These are phyloP conservation scores for Brachylomia viminalis DNA, from an alignment of 2,888 invertebrate genomes.

Conservation along the genomic window DNA sequence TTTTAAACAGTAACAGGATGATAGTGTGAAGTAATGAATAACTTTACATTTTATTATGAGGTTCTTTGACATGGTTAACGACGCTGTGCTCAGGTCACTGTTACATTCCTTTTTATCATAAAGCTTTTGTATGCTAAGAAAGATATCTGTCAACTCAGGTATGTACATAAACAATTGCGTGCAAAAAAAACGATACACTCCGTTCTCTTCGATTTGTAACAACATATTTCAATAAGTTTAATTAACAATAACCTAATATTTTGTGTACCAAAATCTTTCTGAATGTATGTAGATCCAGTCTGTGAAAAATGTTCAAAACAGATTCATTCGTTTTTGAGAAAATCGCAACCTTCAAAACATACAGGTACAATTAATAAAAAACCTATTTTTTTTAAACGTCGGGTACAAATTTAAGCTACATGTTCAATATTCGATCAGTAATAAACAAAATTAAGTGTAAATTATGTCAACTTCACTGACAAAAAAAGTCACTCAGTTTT, in stretches of 20 bases:
- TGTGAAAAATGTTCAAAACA: neutral
- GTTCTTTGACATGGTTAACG: neutral
- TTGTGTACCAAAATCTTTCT: neutral
- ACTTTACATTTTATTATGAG: neutral
- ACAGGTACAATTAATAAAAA: neutral
- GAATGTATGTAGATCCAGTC: neutral
- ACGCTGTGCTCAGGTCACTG: neutral
- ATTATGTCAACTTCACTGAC: neutral
- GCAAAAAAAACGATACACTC: neutral
- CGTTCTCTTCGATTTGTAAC: neutral
- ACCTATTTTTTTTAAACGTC: neutral
- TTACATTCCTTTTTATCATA: neutral
- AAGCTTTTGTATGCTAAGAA: neutral
- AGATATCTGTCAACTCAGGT: neutral
- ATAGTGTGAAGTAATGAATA: constrained; percentile 33
- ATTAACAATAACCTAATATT: neutral
- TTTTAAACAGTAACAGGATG: constrained; percentile 17
- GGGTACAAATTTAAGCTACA: neutral
- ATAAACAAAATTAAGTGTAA: neutral
- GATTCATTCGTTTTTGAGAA: neutral
- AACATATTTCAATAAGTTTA: neutral
- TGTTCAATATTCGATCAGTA: neutral
- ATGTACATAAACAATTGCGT: neutral
- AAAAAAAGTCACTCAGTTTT: too few species aligned
- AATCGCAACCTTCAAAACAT: neutral